Percentiles rank a stretch among this genome's conserved stretches.
These are phyloP conservation scores for Nesospiza acunhae DNA, from an alignment of 2,113 vertebrate genomes.

Conservation along the genomic window DNA sequence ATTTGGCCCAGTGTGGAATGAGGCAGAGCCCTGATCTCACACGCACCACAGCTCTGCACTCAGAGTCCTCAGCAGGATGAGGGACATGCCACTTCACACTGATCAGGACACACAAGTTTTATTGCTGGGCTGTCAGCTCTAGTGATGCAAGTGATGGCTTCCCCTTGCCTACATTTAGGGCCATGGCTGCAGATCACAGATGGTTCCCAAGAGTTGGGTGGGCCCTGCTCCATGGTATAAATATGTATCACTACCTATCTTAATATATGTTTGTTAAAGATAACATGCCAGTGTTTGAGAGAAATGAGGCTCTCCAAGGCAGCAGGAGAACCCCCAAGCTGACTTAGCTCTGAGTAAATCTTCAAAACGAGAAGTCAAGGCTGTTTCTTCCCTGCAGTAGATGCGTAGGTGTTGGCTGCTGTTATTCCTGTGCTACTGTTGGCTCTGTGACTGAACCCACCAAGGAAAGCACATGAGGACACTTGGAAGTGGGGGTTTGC, in stretches of 20 bases:
- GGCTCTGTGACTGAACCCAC: neutral
- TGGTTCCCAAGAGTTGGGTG: neutral
- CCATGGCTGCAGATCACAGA: neutral
- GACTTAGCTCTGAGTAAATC: neutral
- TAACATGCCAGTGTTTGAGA: neutral
- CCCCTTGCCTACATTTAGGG: neutral
- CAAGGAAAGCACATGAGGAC: neutral
- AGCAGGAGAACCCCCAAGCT: neutral
- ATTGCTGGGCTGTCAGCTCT: neutral
- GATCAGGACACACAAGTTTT: neutral
- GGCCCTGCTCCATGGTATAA: neutral
- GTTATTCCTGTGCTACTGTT: neutral
- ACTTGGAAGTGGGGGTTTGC: neutral
- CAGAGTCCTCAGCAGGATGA: neutral
- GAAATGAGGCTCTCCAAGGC: neutral
- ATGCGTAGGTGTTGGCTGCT: neutral
- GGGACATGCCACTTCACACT: neutral
- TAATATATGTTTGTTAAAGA: neutral
- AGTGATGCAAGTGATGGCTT: neutral
- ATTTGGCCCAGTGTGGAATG: neutral
- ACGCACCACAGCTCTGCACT: neutral
- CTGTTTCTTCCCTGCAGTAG: neutral
- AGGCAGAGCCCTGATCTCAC: neutral
- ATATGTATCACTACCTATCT: neutral
- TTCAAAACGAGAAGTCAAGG: neutral